Evolutionary conservation across 2,113 vertebrate species (phyloP).

Genomic region (Ailuropoda melanoleuca): DNA sequence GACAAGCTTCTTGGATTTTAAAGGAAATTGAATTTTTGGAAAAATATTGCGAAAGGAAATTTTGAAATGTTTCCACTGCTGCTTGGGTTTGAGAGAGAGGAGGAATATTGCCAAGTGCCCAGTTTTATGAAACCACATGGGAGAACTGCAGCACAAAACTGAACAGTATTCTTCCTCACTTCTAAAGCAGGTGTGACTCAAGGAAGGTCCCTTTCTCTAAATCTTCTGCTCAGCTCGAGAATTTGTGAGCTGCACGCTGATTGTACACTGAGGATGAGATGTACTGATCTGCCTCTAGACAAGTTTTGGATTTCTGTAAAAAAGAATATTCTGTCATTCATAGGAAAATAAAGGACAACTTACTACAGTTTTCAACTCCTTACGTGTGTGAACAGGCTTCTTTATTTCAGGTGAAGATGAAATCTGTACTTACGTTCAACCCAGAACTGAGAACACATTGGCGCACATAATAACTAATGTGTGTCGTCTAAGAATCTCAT

Average conservation of each 20-base stretch:
- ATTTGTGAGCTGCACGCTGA: neutral
- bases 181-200: neutral
- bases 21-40: neutral
- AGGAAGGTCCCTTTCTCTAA: neutral
- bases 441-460: neutral
- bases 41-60: neutral
- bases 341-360: neutral
- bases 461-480: neutral
- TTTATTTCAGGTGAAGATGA: neutral
- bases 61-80: neutral
- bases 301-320: neutral
- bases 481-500: neutral
- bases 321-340: neutral
- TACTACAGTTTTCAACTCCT: neutral
- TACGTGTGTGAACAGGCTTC: neutral
- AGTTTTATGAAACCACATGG: neutral
- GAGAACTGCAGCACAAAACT: neutral
- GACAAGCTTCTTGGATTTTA: neutral
- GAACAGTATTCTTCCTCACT: neutral
- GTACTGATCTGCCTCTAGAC: neutral
- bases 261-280: neutral
- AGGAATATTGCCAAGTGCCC: neutral
- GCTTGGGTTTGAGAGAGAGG: neutral
- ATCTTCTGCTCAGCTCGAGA: neutral
- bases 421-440: neutral